A percentile compares a stretch with the other conserved stretches of the same genome.
phyloP scores from a whole-genome alignment of 2,113 vertebrate species.

The Panthera tigris region DNA sequence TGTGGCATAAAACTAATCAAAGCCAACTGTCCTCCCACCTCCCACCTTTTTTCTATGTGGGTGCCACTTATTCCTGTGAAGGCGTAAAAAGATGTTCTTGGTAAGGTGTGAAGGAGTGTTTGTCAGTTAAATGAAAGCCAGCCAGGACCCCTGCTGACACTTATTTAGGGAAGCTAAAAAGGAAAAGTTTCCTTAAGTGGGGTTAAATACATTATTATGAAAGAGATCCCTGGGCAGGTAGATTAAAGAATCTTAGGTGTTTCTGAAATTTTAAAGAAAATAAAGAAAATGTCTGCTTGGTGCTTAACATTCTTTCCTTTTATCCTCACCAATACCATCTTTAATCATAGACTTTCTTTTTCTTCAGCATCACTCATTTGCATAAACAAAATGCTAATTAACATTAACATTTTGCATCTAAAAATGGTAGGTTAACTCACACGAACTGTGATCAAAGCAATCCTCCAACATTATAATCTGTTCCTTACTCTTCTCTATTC shows the following conservation, averaged over 20 bases:
- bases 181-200: not conserved
- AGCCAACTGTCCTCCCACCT: not conserved
- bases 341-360: not conserved
- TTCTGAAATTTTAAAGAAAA: slow-evolving; percentile 9
- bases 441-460: not conserved
- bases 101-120: not conserved
- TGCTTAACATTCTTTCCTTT: not conserved
- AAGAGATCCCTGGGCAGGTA: not conserved
- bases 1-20: not conserved
- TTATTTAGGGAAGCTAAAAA: not conserved
- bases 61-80: not conserved
- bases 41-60: not conserved
- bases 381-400: not conserved
- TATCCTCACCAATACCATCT: not conserved
- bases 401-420: not conserved
- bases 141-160: not conserved
- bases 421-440: not conserved
- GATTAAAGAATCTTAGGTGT: not conserved
- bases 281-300: not conserved
- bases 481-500: not conserved
- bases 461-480: not conserved
- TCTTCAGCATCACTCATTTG: not conserved
- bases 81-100: not conserved
- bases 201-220: not conserved
- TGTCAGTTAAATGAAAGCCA: not conserved